A percentile compares a stretch with the other conserved stretches of the same genome.
phyloP scores from a whole-genome alignment of 2,113 vertebrate species.

The Oryzias curvinotus region DNA sequence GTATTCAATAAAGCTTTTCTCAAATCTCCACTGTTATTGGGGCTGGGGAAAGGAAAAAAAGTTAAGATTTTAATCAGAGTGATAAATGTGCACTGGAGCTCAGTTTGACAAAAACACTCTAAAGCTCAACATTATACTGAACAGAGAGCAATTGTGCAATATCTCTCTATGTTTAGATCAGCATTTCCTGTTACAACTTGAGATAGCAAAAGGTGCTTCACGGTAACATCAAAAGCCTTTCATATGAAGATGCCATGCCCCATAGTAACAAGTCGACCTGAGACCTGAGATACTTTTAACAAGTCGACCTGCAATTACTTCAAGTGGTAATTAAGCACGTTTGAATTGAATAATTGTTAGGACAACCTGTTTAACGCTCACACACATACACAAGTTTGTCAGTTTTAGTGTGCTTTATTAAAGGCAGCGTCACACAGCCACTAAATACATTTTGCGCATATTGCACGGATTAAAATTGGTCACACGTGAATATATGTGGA shows the following conservation, averaged over 20 bases:
- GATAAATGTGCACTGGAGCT: conserved; percentile 60
- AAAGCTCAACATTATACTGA: conserved; percentile 45
- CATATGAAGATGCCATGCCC: conserved; percentile 20
- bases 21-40: conserved; percentile 16
- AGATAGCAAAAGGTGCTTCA: conserved; percentile 21
- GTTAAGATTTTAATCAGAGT: conserved; percentile 65
- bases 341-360: too few relatives aligned
- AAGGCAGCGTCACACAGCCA: too few relatives aligned
- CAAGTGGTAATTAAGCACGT: not conserved
- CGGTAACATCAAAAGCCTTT: conserved; percentile 35
- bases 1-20: conserved; percentile 23
- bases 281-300: conserved; percentile 59
- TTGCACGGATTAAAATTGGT: too few relatives aligned
- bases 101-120: conserved; percentile 50
- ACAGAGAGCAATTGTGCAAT: conserved; percentile 44
- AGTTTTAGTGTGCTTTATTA: too few relatives aligned
- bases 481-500: too few relatives aligned
- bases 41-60: conserved; percentile 42
- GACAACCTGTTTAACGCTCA: too few relatives aligned
- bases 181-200: conserved; percentile 25
- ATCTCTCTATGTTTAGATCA: conserved; percentile 34
- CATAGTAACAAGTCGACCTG: conserved; percentile 25
- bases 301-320: conserved; percentile 23
- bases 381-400: too few relatives aligned
- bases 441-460: too few relatives aligned